Conservation (phyloP, 2,797 vertebrate species). For the Enoplosus armatus region DNA sequence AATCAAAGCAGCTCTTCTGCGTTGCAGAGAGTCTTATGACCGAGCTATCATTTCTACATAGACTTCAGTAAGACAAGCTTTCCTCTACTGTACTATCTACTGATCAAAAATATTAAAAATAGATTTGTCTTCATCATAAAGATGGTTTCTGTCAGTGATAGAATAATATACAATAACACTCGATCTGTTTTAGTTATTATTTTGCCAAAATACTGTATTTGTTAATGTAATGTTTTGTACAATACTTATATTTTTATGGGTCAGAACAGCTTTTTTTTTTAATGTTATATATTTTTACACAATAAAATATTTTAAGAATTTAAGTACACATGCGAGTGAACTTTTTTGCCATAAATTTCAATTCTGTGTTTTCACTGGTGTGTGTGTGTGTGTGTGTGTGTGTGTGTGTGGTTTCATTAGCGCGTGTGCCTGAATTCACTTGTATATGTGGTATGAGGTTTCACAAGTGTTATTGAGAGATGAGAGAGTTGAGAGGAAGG, state of each 20-base stretch:
- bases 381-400: no score
- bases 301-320: not conserved
- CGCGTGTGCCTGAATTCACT: not conserved
- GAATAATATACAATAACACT: not conserved
- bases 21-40: not conserved
- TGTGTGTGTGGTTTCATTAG: not conserved
- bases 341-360: not conserved
- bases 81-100: not conserved
- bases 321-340: not conserved
- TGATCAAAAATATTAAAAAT: not conserved
- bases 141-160: not conserved
- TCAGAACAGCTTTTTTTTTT: not conserved
- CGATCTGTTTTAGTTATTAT: not conserved
- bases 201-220: not conserved
- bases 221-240: not conserved
- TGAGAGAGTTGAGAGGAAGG: conserved; percentile 43
- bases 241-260: not conserved
- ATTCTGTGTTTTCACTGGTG: not conserved
- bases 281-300: not conserved
- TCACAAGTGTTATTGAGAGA: not conserved
- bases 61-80: no score
- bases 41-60: not conserved
- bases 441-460: conserved; percentile 2
- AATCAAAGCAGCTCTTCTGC: not conserved
- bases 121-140: not conserved